Conservation (phyloP, 2,888 invertebrate species). For the Mythimna impura region DNA sequence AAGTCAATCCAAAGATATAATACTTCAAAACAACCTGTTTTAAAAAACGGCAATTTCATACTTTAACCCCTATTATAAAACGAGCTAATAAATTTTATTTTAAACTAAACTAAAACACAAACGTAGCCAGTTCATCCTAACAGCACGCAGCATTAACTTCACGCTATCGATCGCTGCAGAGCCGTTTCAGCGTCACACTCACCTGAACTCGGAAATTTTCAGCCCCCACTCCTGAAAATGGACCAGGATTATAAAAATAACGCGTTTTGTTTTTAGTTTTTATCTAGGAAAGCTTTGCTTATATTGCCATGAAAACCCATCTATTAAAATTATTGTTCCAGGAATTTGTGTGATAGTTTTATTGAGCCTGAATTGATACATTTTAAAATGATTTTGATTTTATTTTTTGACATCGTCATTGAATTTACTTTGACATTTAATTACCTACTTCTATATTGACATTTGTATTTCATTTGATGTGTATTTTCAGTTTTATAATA, state of each 20-base stretch:
- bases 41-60: too few relatives aligned
- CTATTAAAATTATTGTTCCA: neutral
- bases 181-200: conserved; percentile 38
- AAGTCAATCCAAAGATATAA: too few relatives aligned
- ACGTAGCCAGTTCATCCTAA: conserved; percentile 13
- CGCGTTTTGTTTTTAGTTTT: conserved; percentile 3
- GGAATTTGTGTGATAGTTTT: neutral
- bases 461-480: too few relatives aligned
- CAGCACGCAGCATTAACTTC: conserved; percentile 38
- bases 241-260: conserved; percentile 36
- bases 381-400: too few relatives aligned
- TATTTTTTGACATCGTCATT: too few relatives aligned
- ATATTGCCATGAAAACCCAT: neutral
- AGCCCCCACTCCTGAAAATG: conserved; percentile 22
- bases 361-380: too few relatives aligned
- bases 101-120: conserved; percentile 16
- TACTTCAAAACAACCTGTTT: too few relatives aligned
- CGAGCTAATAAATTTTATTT: neutral
- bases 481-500: too few relatives aligned
- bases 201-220: conserved; percentile 40
- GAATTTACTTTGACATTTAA: too few relatives aligned
- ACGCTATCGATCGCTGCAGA: conserved; percentile 33
- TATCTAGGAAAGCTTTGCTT: neutral
- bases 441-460: too few relatives aligned
- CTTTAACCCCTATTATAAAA: neutral